A percentile compares a stretch with the other conserved stretches of the same genome.
Evolutionary conservation across 2,113 vertebrate genomes (phyloP).

Genomic region (Anarrhichthys ocellatus): DNA sequence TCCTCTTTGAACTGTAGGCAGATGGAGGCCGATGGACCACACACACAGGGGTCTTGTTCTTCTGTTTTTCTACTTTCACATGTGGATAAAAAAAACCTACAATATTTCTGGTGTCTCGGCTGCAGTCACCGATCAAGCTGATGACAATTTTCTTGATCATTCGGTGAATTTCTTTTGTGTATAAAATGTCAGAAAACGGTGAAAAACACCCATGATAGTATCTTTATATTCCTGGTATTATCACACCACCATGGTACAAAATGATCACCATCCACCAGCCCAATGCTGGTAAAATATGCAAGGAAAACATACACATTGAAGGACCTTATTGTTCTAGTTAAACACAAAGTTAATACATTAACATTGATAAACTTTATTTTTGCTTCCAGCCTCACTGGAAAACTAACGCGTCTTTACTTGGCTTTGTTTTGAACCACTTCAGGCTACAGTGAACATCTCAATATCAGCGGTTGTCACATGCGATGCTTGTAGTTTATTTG

Average conservation of each 20-base stretch:
- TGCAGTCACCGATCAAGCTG: no score
- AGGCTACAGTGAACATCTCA: background rate
- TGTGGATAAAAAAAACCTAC: no score
- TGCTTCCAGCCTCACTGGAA: background rate
- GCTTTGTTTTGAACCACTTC: background rate
- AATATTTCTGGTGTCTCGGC: no score
- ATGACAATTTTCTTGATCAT: background rate
- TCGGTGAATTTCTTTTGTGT: no score
- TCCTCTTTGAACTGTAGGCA: conserved; percentile 44
- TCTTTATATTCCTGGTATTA: background rate
- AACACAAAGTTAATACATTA: background rate
- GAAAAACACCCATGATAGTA: background rate
- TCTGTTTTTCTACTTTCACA: no score
- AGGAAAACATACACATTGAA: background rate
- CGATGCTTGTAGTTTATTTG: background rate
- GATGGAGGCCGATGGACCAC: background rate
- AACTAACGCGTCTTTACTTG: background rate
- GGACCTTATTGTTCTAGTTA: background rate
- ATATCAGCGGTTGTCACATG: background rate
- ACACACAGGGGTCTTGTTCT: background rate
- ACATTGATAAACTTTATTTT: background rate
- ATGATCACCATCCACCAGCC: no score
- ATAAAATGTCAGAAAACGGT: background rate
- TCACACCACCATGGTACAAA: no score
- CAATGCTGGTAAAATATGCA: background rate